phyloP scores from a whole-genome alignment of 2,888 invertebrate genomes.

The Trypoxylon attenuatum region DNA sequence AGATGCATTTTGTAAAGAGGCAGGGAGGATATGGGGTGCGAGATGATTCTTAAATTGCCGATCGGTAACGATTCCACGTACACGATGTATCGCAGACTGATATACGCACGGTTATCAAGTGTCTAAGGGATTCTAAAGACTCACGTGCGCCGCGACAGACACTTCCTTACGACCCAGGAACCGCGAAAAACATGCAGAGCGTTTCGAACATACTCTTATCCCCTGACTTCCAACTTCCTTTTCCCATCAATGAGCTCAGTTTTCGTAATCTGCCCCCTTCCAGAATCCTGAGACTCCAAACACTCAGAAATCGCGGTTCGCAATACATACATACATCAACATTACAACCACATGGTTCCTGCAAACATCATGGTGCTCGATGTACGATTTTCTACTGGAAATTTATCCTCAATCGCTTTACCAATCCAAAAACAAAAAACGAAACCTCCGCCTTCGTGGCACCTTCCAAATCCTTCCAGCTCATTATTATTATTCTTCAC shows the following conservation, averaged over 20 bases:
- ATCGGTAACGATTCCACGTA: conserved; percentile 51
- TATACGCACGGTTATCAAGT: conserved; percentile 51
- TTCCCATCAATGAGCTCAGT: conserved; percentile 27
- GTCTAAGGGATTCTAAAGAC: conserved; percentile 39
- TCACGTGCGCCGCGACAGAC: conserved; percentile 46
- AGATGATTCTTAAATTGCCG: conserved; percentile 37
- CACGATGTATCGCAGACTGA: conserved; percentile 62
- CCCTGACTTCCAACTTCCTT: conserved; percentile 30
- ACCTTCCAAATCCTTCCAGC: neutral
- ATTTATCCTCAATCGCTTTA: conserved; percentile 26
- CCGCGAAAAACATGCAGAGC: conserved; percentile 6
- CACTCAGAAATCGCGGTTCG: neutral
- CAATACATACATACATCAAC: neutral
- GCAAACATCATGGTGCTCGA: conserved; percentile 34
- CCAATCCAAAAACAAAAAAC: too few species aligned
- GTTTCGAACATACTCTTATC: conserved; percentile 20
- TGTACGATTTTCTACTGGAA: conserved; percentile 28
- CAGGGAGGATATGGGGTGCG: neutral
- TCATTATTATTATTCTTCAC: too few species aligned
- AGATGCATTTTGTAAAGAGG: conserved; percentile 8
- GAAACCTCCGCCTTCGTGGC: too few species aligned
- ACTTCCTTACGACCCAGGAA: conserved; percentile 22
- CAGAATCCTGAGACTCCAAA: neutral
- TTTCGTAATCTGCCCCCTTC: conserved; percentile 2
- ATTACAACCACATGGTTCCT: conserved; percentile 33